Base-by-base conservation (phyloP, 2,797 vertebrate genomes). In the Sparus aurata region DNA sequence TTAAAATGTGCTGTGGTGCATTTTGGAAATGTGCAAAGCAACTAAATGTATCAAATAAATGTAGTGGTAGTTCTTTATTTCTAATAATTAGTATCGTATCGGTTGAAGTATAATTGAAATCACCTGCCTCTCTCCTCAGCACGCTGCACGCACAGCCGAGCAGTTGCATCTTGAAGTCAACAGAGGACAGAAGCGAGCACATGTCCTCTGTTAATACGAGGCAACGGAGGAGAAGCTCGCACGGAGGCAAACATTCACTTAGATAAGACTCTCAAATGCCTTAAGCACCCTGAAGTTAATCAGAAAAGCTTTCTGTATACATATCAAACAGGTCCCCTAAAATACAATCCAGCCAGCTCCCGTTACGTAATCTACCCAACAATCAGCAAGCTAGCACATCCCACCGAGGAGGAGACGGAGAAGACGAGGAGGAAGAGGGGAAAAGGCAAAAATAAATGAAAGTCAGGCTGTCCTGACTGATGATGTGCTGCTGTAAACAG, bases 401-500 rank as follows among this genome's bases (percentile, higher is more conserved):
- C 83, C 73, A 73, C 81, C 66, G 84, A 91, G 71, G 84, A 80
- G n/a, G 73, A 45, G 63, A 17, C 55, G 25, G 61, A 74, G 73
- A 30, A 78, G 52, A 55, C 27, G 41, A 63, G 57, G 68, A 61
- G 25, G 59, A 60, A 53, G 62, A 53, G 75, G 64, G 69, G 47
- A 80, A 79, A 64, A 90, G 55, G 61, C 66, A 80, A 79, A 89
- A 91, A 87, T 75, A 84, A 88, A 92, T 91, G 90, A 91, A 94
- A 95, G 93, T 94, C 93, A 94, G 81, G 89, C 78, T 93, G 93
- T 93, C 93, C 94, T 91, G 91, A 90, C 89, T 89, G 93, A 94
- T 93, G 94, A 95, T 93, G 91, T 87, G 92, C 86, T 82, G 92
- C 91, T 80, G 85, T 92, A 94, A 94, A 95, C 91, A 89, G 87